phyloP scores from a whole-genome alignment of 2,797 vertebrate genomes.

The Alosa sapidissima region DNA sequence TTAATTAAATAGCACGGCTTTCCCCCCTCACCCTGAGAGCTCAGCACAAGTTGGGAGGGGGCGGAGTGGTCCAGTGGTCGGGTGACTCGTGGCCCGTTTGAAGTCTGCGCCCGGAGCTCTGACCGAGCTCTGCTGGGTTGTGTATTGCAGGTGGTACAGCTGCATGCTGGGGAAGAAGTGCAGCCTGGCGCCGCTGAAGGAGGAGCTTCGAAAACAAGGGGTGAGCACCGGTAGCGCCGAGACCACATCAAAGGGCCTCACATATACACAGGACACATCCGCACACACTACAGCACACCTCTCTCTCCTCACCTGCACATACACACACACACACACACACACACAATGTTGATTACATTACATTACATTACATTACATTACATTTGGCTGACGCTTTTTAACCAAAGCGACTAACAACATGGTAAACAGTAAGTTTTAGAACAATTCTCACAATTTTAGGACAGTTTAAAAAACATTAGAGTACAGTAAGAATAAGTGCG shows the following conservation, averaged over 20 bases:
- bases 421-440: too few species aligned
- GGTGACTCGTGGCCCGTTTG: slow-evolving; percentile 28
- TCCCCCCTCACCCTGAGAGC: background rate
- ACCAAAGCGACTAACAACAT: too few species aligned
- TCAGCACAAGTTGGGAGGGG: background rate
- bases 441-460: too few species aligned
- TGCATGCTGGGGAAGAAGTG: slow-evolving; percentile 99
- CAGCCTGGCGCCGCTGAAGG: slow-evolving; percentile 92
- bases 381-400: too few species aligned
- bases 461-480: too few species aligned
- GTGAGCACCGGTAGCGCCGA: slow-evolving; percentile 70
- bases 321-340: background rate
- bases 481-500: too few species aligned
- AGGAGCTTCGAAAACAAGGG: slow-evolving; percentile 93
- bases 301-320: background rate
- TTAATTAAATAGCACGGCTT: slow-evolving; percentile 26
- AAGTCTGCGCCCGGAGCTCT: slow-evolving; percentile 1
- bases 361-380: too few species aligned
- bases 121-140: slow-evolving; percentile 25
- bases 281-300: background rate
- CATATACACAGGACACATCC: background rate
- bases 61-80: background rate
- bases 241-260: slow-evolving; percentile 26
- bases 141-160: slow-evolving; percentile 92
- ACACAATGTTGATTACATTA: too few species aligned